Percentiles rank a stretch among this genome's conserved stretches.
phyloP scores from a whole-genome alignment of 2,113 vertebrate species.

The Elaphurus davidianus region DNA sequence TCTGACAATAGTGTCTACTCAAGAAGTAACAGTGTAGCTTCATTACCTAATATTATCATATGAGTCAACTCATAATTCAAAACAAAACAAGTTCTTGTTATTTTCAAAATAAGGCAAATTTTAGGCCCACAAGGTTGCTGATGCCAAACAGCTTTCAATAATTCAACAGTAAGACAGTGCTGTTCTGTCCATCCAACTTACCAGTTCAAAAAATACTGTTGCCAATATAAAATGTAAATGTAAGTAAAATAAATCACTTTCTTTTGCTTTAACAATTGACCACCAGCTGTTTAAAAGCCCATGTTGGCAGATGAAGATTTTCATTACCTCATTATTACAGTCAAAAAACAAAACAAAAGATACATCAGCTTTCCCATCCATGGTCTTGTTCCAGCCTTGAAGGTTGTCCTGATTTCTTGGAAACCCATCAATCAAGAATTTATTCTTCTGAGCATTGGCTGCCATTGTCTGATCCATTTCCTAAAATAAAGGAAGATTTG shows the following conservation, averaged over 20 bases:
- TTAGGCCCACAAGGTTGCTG: background rate
- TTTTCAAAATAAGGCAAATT: constrained; percentile 50
- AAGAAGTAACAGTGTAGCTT: background rate
- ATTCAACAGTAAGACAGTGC: background rate
- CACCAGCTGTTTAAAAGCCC: constrained; percentile 10
- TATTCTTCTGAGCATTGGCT: constrained; percentile 87
- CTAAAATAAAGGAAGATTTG: constrained; percentile 76
- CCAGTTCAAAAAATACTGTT: background rate
- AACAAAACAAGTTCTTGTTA: background rate
- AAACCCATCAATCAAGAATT: constrained; percentile 98
- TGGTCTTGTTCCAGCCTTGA: constrained; percentile 92
- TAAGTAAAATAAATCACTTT: background rate
- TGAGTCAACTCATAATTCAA: constrained; percentile 1
- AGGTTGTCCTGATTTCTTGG: constrained; percentile 98
- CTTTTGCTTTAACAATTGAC: background rate
- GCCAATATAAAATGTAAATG: background rate
- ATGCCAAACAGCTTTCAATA: background rate
- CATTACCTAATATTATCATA: background rate
- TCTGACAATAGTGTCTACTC: background rate
- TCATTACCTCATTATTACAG: constrained; percentile 92
- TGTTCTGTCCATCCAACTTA: background rate
- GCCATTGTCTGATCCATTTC: constrained; percentile 91
- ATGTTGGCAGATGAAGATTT: background rate
- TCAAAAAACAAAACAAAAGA: constrained; percentile 99
- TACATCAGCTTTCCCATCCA: constrained; percentile 94